Evolutionary conservation across 2,797 vertebrate genomes (phyloP).

Genomic region (Girardinus metallicus): DNA sequence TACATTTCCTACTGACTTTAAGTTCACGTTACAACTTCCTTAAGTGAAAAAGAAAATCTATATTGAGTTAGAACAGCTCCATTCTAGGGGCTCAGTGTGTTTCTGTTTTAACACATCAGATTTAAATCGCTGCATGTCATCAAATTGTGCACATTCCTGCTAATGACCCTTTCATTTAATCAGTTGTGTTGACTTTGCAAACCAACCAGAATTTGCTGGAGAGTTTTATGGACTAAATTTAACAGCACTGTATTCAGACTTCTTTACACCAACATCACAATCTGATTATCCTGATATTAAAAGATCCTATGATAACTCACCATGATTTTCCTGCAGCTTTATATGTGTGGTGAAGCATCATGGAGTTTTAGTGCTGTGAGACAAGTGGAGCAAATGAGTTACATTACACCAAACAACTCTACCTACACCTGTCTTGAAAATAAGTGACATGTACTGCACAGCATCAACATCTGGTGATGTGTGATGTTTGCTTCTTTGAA

Average conservation of each 20-base stretch:
- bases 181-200: background rate
- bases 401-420: slow-evolving; percentile 21
- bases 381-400: slow-evolving; percentile 11
- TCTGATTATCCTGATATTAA: background rate
- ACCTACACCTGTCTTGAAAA: slow-evolving; percentile 21
- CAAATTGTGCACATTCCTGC: background rate
- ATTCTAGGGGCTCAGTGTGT: background rate
- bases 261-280: background rate
- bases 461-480: slow-evolving; percentile 29
- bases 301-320: slow-evolving; percentile 4
- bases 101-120: background rate
- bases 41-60: background rate
- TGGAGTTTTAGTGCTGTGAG: slow-evolving; percentile 5
- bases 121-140: background rate
- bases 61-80: background rate
- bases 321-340: background rate
- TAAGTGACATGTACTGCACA: slow-evolving; percentile 17
- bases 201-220: background rate
- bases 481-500: slow-evolving; percentile 43
- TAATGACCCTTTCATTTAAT: slow-evolving; percentile 2
- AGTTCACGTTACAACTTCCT: background rate
- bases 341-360: slow-evolving; percentile 18
- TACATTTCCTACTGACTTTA: background rate
- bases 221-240: background rate
- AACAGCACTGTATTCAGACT: background rate